Percentiles rank a stretch among this genome's conserved stretches.
phyloP scores from a whole-genome alignment of 2,888 invertebrate genomes.

The Heliconius sara region DNA sequence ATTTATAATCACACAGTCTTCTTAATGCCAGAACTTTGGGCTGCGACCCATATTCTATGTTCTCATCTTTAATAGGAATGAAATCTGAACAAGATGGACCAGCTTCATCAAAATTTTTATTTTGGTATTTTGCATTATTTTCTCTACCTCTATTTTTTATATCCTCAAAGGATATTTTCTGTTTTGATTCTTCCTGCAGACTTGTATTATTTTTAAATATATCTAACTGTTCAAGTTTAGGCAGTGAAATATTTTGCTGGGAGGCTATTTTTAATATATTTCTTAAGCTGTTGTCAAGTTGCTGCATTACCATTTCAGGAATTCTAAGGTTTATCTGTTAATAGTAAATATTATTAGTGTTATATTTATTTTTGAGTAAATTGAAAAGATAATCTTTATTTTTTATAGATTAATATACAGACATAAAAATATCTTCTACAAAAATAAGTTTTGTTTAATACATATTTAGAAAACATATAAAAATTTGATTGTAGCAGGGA shows the following conservation, averaged over 20 bases:
- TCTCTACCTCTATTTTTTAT: not conserved
- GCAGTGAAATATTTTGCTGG: slow-evolving; percentile 57
- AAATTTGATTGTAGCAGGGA: no score
- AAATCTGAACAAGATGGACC: slow-evolving; percentile 47
- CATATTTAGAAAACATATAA: no score
- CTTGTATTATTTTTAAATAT: slow-evolving; percentile 36
- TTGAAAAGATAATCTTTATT: not conserved
- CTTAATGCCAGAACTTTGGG: slow-evolving; percentile 51
- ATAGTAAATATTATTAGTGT: not conserved
- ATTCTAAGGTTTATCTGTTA: slow-evolving; percentile 64
- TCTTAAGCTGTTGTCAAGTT: slow-evolving; percentile 59
- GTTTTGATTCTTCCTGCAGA: slow-evolving; percentile 13
- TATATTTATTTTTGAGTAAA: not conserved
- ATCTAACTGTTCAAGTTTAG: slow-evolving; percentile 51
- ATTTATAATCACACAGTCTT: slow-evolving; percentile 66
- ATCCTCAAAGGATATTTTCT: not conserved
- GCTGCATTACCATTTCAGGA: slow-evolving; percentile 58
- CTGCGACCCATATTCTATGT: slow-evolving; percentile 23
- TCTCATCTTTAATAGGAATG: slow-evolving; percentile 45
- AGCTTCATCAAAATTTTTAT: slow-evolving; percentile 30
- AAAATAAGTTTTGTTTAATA: no score
- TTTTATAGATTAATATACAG: no score
- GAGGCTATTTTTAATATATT: slow-evolving; percentile 60
- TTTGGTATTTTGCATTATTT: not conserved
- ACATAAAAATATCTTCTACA: no score